Evolutionary conservation across 2,113 vertebrate species (phyloP).

Genomic region (Microcebus murinus): DNA sequence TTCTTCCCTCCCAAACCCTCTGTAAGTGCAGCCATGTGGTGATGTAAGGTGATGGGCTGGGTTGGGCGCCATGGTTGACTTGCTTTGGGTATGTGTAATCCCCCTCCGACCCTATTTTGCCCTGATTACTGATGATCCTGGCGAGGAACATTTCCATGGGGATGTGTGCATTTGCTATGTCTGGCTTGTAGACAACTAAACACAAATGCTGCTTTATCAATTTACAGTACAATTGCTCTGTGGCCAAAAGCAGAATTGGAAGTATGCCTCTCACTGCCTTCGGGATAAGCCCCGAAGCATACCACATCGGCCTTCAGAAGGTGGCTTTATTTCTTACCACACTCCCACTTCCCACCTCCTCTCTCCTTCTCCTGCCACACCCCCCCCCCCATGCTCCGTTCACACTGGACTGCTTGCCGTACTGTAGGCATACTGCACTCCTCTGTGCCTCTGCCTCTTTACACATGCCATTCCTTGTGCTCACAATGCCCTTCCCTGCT

Average conservation of each 20-base stretch:
- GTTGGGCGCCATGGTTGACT: constrained; percentile 56
- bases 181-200: constrained; percentile 65
- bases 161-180: constrained; percentile 56
- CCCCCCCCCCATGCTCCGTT: rapidly evolving
- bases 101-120: background rate
- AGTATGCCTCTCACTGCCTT: constrained; percentile 28
- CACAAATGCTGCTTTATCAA: constrained; percentile 66
- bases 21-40: background rate
- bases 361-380: rapidly evolving
- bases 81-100: constrained; percentile 55
- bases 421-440: background rate
- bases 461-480: background rate
- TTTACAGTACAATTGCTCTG: constrained; percentile 41
- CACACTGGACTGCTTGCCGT: background rate
- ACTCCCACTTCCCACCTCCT: background rate
- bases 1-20: background rate
- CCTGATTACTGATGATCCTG: constrained; percentile 64
- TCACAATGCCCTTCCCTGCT: background rate
- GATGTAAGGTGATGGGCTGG: constrained; percentile 59
- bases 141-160: constrained; percentile 42
- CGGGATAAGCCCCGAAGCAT: background rate
- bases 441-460: background rate
- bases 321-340: background rate
- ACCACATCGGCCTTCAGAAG: background rate
- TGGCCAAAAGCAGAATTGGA: constrained; percentile 63